Percentiles rank a stretch among this genome's conserved stretches.
Conservation (phyloP, 2,113 vertebrate genomes). For the Dicaeum eximium region DNA sequence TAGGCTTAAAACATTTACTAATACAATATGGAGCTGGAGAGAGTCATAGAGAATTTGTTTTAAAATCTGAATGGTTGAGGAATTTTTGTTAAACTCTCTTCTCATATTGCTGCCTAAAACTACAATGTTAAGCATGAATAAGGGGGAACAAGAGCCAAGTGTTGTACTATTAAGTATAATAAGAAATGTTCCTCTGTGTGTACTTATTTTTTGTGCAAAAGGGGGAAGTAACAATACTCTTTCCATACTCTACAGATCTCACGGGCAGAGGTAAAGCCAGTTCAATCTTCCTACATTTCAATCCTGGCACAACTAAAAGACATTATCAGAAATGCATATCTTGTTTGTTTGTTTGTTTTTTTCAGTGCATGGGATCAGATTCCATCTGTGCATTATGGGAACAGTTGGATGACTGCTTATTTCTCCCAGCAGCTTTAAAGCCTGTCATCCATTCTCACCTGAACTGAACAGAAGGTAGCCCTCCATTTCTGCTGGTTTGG, state of each 20-base stretch:
- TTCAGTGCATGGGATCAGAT: not conserved
- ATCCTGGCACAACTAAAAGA: not conserved
- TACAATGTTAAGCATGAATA: not conserved
- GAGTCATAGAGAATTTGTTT: not conserved
- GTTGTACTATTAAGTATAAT: not conserved
- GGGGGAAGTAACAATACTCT: not conserved
- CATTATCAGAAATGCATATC: not conserved
- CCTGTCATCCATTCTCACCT: not conserved
- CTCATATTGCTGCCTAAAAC: not conserved
- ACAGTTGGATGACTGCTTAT: not conserved
- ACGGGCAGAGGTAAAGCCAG: not conserved
- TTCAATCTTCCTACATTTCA: not conserved
- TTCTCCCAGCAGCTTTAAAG: not conserved
- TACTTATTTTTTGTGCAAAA: not conserved
- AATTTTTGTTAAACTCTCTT: not conserved
- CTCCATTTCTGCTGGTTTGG: not conserved
- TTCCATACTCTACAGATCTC: not conserved
- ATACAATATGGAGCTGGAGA: not conserved
- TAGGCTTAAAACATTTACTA: not conserved
- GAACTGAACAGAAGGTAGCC: not conserved
- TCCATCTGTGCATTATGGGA: not conserved
- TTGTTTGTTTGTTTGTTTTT: not conserved
- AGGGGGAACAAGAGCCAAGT: not conserved
- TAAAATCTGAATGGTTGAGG: not conserved
- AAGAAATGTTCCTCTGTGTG: not conserved